Conservation (phyloP, 2,797 vertebrate genomes). For the Lycodopsis pacificus region DNA sequence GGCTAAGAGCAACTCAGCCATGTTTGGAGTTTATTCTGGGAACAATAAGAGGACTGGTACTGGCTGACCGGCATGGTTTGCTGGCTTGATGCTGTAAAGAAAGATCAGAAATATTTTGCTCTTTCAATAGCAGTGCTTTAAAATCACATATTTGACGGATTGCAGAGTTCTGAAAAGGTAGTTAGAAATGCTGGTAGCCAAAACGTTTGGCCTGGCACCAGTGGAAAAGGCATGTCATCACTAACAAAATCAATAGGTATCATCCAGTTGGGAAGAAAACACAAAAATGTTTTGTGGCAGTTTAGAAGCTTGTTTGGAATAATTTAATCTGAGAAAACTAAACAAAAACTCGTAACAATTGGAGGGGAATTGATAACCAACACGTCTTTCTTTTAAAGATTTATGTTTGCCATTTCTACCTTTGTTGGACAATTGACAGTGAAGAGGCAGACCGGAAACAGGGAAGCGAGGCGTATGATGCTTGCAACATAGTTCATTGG, state of each 20-base stretch:
- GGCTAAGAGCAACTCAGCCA: background rate
- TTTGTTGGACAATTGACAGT: background rate
- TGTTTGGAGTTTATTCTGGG: slow-evolving; percentile 14
- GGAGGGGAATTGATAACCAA: background rate
- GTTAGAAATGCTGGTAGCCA: slow-evolving; percentile 4
- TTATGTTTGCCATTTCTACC: background rate
- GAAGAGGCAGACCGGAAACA: background rate
- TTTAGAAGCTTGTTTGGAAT: background rate
- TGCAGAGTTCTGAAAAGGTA: slow-evolving; percentile 1
- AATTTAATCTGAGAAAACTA: background rate
- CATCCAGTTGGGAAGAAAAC: background rate
- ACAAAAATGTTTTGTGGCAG: background rate
- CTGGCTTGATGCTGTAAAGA: background rate
- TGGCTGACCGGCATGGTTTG: background rate
- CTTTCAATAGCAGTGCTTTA: slow-evolving; percentile 10
- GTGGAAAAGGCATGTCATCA: slow-evolving; percentile 22
- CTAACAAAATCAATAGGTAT: background rate
- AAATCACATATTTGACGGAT: slow-evolving; percentile 10
- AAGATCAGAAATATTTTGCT: slow-evolving; percentile 1
- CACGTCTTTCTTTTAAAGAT: background rate
- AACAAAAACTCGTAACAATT: background rate
- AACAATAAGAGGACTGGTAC: background rate
- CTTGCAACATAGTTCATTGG: background rate
- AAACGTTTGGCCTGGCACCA: background rate
- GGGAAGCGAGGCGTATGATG: background rate